A percentile compares a stretch with the other conserved stretches of the same genome.
Evolutionary conservation across 2,888 invertebrate genomes (phyloP).

Genomic region (Busseola fusca): DNA sequence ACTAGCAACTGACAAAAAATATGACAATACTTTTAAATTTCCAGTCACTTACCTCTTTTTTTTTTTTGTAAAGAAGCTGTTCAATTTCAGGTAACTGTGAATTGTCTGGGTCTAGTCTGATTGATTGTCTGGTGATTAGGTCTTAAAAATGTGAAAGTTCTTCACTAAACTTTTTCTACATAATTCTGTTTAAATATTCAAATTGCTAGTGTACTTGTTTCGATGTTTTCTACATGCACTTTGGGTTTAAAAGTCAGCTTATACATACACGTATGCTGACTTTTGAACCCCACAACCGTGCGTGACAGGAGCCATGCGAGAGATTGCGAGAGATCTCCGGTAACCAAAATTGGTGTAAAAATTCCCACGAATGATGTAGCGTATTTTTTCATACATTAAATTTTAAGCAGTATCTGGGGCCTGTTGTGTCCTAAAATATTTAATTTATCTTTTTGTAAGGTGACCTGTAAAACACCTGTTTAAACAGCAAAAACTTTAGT

Average conservation of each 20-base stretch:
- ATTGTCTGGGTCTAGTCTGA: slow-evolving; percentile 22
- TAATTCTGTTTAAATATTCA: slow-evolving; percentile 25
- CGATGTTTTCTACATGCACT: not conserved
- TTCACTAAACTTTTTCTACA: slow-evolving; percentile 8
- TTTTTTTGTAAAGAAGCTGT: slow-evolving; percentile 15
- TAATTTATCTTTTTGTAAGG: slow-evolving; percentile 13
- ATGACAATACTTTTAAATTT: slow-evolving; percentile 36
- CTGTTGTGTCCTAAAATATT: not conserved
- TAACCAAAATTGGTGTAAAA: not conserved
- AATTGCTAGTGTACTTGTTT: slow-evolving; percentile 4
- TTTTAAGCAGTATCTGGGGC: not conserved
- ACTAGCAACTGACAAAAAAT: slow-evolving; percentile 33
- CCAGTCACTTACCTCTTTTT: slow-evolving; percentile 21
- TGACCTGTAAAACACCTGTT: slow-evolving; percentile 34
- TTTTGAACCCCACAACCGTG: not conserved
- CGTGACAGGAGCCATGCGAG: not conserved
- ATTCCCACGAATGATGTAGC: not conserved
- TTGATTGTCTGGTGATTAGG: slow-evolving; percentile 12
- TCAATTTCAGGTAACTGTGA: slow-evolving; percentile 47
- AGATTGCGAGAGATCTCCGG: not conserved
- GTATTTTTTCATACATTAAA: not conserved
- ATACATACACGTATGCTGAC: not conserved
- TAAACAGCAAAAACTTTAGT: not conserved
- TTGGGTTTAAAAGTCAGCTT: not conserved
- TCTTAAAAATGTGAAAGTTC: slow-evolving; percentile 45